Conservation (phyloP, 1,140 invertebrate species). For the Choristoneura fumiferana region DNA sequence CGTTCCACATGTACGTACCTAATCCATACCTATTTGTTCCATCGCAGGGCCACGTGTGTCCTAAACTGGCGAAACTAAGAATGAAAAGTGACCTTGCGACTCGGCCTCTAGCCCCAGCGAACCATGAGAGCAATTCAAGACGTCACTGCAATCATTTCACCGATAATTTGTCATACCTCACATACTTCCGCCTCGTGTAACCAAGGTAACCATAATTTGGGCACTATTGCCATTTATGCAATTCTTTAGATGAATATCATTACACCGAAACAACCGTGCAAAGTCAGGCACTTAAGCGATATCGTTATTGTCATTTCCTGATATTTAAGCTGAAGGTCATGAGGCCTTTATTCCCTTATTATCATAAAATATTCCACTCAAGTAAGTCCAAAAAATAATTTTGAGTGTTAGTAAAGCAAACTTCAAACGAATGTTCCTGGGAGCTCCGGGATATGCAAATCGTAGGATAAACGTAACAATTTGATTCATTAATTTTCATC, state of each 20-base stretch:
- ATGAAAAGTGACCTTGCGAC: neutral
- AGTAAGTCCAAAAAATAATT: too few relatives aligned
- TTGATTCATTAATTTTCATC: too few relatives aligned
- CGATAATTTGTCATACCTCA: constrained; percentile 30
- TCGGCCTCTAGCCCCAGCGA: constrained; percentile 23
- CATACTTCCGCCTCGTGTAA: constrained; percentile 23
- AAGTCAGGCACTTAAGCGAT: neutral
- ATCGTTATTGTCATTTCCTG: constrained; percentile 8
- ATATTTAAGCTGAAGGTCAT: neutral
- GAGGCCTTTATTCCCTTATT: too few relatives aligned
- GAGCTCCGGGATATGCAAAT: too few relatives aligned
- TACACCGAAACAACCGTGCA: neutral
- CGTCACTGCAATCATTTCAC: constrained; percentile 36
- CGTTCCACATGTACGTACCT: too few relatives aligned
- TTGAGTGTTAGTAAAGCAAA: too few relatives aligned
- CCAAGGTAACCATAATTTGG: constrained; percentile 18
- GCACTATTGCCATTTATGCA: neutral
- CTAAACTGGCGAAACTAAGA: too few relatives aligned
- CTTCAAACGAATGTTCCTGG: too few relatives aligned
- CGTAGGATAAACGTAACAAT: too few relatives aligned
- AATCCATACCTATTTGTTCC: too few relatives aligned
- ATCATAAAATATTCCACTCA: too few relatives aligned
- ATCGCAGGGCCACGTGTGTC: too few relatives aligned
- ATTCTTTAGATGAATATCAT: constrained; percentile 4
- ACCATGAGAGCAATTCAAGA: constrained; percentile 33